Conservation (phyloP, 2,113 vertebrate genomes). For the Catharus fuscescens region DNA sequence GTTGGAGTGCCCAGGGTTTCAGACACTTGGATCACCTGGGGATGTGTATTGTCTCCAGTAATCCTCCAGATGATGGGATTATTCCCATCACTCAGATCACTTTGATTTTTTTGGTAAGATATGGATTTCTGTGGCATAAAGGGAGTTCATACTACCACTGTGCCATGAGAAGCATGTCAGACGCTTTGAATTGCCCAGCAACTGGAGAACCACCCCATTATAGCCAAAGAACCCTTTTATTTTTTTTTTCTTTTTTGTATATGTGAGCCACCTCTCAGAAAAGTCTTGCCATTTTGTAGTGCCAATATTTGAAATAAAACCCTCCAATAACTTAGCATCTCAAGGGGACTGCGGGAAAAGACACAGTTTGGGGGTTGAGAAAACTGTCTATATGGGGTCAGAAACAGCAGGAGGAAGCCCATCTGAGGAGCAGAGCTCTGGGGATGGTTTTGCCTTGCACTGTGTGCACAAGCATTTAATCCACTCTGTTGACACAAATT, state of each 20-base stretch:
- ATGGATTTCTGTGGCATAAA: neutral
- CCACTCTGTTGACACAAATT: neutral
- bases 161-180: neutral
- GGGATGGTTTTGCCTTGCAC: neutral
- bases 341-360: neutral
- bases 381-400: neutral
- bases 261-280: neutral
- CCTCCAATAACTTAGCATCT: neutral
- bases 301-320: neutral
- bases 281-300: neutral
- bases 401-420: neutral
- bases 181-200: neutral
- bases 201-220: neutral
- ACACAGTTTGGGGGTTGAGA: neutral
- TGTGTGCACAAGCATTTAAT: neutral
- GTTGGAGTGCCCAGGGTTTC: neutral
- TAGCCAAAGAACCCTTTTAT: neutral
- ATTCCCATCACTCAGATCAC: neutral
- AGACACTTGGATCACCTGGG: neutral
- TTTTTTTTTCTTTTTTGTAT: neutral
- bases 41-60: neutral
- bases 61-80: neutral
- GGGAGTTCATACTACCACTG: neutral
- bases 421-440: neutral
- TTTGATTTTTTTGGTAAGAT: neutral